phyloP scores from a whole-genome alignment of 2,113 vertebrate species.

The Eulemur macaco region DNA sequence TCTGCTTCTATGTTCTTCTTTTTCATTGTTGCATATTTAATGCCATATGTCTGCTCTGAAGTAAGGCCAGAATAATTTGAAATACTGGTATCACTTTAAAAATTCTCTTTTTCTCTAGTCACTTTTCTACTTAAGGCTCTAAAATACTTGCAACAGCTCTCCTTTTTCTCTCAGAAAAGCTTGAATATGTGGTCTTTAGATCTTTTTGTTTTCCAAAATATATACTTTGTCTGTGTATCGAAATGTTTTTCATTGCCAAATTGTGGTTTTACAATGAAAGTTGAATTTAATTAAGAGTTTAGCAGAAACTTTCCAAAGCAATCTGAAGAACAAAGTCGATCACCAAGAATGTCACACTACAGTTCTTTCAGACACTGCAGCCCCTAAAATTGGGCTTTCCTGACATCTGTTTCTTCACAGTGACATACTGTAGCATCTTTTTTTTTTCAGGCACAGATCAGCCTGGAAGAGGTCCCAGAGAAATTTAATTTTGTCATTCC shows the following conservation, averaged over 20 bases:
- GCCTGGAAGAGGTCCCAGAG: slow-evolving; percentile 68
- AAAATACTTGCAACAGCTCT: slow-evolving; percentile 28
- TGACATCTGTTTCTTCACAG: slow-evolving; percentile 62
- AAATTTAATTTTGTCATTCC: slow-evolving; percentile 70
- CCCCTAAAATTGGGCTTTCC: slow-evolving; percentile 57
- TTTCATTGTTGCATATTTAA: slow-evolving; percentile 69
- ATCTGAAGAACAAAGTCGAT: slow-evolving; percentile 26
- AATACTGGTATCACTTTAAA: slow-evolving; percentile 18
- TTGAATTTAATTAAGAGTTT: slow-evolving; percentile 28
- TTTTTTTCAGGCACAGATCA: slow-evolving; percentile 49
- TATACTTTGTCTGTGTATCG: neutral
- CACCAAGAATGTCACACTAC: slow-evolving; percentile 29
- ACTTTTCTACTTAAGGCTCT: slow-evolving; percentile 29
- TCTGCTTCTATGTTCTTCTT: slow-evolving; percentile 70
- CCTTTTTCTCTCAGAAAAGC: neutral
- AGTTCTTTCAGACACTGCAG: slow-evolving; percentile 23
- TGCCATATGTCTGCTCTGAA: slow-evolving; percentile 60
- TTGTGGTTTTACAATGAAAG: neutral
- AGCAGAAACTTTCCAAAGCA: slow-evolving; percentile 34
- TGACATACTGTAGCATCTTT: slow-evolving; percentile 54
- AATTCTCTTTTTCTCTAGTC: neutral
- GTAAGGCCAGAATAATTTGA: slow-evolving; percentile 51
- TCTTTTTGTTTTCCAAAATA: neutral
- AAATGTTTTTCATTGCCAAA: slow-evolving; percentile 5
- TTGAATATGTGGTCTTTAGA: slow-evolving; percentile 17